These are phyloP conservation scores for Plumapathes pennacea DNA, from an alignment of 92 coral and sea anemone genomes.

Conservation along the genomic window DNA sequence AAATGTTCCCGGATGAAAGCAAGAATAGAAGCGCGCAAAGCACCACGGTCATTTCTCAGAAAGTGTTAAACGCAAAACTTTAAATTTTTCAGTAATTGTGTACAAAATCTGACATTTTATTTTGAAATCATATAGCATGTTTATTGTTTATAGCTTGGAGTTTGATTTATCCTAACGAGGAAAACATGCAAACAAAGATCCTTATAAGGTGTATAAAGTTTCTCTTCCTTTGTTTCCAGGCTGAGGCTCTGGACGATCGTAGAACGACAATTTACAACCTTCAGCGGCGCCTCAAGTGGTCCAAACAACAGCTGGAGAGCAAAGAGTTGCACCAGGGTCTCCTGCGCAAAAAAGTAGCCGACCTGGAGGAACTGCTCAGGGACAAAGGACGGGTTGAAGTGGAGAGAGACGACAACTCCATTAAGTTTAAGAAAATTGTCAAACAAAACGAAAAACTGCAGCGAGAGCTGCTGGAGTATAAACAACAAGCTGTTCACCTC, in stretches of 20 bases:
- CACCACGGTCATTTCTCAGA: too few relatives aligned
- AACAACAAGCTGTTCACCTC: constrained; percentile 76
- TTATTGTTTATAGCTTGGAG: too few relatives aligned
- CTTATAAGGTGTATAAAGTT: too few relatives aligned
- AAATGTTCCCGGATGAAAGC: too few relatives aligned
- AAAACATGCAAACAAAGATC: too few relatives aligned
- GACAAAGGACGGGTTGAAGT: constrained; percentile 94
- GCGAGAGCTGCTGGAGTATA: constrained; percentile 84
- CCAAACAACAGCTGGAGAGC: constrained; percentile 95
- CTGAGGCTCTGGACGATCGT: constrained; percentile 93
- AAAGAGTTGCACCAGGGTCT: constrained; percentile 89
- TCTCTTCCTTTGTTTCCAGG: constrained; percentile 31
- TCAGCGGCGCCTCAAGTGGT: constrained; percentile 93
- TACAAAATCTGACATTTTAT: too few relatives aligned
- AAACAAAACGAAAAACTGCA: constrained; percentile 94
- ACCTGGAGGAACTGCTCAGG: constrained; percentile 77
- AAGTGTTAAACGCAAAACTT: too few relatives aligned
- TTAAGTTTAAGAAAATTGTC: constrained; percentile 76
- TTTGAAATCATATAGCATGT: too few relatives aligned
- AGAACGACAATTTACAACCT: constrained; percentile 91
- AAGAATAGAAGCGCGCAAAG: too few relatives aligned
- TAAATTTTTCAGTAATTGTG: too few relatives aligned
- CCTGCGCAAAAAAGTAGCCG: constrained; percentile 78
- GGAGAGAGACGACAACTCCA: constrained; percentile 91
- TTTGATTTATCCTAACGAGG: too few relatives aligned